Base-by-base conservation (phyloP, 1,140 invertebrate species). In the Thrips palmi region DNA sequence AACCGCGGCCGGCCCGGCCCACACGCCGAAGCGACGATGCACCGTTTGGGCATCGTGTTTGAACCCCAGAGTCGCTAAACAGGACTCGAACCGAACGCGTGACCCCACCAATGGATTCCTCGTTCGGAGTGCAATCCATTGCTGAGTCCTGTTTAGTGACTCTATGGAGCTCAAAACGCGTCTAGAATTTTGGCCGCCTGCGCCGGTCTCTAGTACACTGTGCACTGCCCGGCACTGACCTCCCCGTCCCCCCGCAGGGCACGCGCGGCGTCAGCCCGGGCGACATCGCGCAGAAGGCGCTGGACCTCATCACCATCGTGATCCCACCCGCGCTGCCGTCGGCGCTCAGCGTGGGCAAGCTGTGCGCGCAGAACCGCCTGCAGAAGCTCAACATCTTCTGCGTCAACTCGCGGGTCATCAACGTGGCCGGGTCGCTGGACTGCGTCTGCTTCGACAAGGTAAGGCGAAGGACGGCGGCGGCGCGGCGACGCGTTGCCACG, bases 381-480 rank as follows among this genome's bases (percentile, higher is more conserved):
- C 77, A 82, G 52, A 64, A 63, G 14, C 67, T 72, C 4, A 62
- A 75, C 33, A 86, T 99, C 39, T 91, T 82, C 59, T 98, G 92
- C 48, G 93, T 97, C 33, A 91, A 86, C 44, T 89, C 92, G 0
- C 65, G 77, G 17, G 77, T 81, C 2, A 94, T 98, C 41, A 97
- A 96, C 51, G 83, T 96, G 12, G 82, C 83, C 45, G 94, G 94
- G 0, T 89, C 84, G 21, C 65, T 96, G n/a, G 85, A 97, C 59
- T 81, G 85, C 47, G 71, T 94, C 33, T 94, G 89, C 52, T 98
- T 99, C 59, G 94, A 98, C 59, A 99, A 98, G 76, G 85, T 88
- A 49, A 49, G 46, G 41, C 14, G n/a, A n/a, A n/a, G n/a, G n/a
- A n/a, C n/a, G n/a, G n/a, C n/a, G n/a, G n/a, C n/a, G n/a, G n/a